Conservation (phyloP, 2,113 vertebrate species). For the Diadophis punctatus region DNA sequence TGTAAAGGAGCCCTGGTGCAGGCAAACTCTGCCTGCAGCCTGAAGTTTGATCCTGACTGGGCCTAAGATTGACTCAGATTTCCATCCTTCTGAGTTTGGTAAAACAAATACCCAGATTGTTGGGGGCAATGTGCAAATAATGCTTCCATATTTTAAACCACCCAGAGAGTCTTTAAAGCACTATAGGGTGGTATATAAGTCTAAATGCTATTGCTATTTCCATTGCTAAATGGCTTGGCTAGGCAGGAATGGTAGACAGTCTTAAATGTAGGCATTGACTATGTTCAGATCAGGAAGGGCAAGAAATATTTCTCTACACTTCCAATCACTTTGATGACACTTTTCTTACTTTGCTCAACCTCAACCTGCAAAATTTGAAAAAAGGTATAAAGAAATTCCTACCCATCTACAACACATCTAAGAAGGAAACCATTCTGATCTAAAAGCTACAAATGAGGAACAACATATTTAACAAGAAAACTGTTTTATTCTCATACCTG, state of each 20-base stretch:
- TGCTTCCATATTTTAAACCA: no score
- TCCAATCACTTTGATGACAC: not conserved
- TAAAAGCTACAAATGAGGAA: not conserved
- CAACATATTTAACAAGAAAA: not conserved
- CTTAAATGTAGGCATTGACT: not conserved
- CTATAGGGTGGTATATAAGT: no score
- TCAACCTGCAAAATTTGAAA: not conserved
- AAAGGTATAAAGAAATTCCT: not conserved
- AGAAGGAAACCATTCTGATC: not conserved
- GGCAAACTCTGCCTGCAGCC: no score
- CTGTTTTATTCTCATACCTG: not conserved
- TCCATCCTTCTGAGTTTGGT: no score
- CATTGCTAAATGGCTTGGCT: not conserved
- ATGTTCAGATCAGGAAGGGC: not conserved
- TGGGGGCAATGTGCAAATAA: no score
- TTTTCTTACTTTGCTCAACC: not conserved
- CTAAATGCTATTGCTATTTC: not conserved
- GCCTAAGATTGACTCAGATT: no score
- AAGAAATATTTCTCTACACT: not conserved
- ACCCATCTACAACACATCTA: not conserved
- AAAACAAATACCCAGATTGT: no score
- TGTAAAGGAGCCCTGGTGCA: not conserved
- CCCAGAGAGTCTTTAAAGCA: no score
- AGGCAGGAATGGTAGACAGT: not conserved
- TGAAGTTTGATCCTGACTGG: no score